Conservation (phyloP, 2,888 invertebrate species). For the Dioctria linearis region DNA sequence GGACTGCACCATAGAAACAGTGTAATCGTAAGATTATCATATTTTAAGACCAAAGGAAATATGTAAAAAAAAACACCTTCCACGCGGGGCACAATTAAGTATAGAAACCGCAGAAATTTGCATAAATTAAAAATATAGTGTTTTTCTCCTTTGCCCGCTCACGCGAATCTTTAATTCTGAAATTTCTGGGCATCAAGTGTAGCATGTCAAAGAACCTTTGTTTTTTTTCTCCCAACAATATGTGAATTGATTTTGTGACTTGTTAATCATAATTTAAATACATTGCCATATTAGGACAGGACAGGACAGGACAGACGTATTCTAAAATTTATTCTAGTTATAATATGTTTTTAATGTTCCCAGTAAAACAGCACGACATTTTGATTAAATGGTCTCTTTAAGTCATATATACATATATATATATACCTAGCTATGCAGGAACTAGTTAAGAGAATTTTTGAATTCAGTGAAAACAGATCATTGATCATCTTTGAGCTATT, state of each 20-base stretch:
- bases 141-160: conserved; percentile 11
- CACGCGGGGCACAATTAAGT: conserved; percentile 31
- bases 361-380: conserved; percentile 2
- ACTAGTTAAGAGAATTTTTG: not conserved
- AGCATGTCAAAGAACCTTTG: not conserved
- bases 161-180: not conserved
- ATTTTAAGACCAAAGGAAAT: conserved; percentile 17
- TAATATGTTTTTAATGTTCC: not conserved
- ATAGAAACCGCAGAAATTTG: conserved; percentile 27
- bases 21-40: conserved; percentile 31
- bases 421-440: too few species aligned
- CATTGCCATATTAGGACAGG: not conserved
- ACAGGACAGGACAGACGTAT: too few species aligned
- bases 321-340: not conserved
- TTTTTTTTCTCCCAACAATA: not conserved
- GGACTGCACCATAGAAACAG: conserved; percentile 46
- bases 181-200: not conserved
- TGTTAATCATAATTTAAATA: not conserved
- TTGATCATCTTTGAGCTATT: conserved; percentile 28
- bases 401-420: not conserved
- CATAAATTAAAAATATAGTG: conserved; percentile 36
- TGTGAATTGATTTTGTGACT: not conserved
- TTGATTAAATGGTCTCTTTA: not conserved
- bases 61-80: not conserved
- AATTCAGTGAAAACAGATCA: not conserved